Conservation (phyloP, 2,888 invertebrate species). For the Terebella lapidaria region DNA sequence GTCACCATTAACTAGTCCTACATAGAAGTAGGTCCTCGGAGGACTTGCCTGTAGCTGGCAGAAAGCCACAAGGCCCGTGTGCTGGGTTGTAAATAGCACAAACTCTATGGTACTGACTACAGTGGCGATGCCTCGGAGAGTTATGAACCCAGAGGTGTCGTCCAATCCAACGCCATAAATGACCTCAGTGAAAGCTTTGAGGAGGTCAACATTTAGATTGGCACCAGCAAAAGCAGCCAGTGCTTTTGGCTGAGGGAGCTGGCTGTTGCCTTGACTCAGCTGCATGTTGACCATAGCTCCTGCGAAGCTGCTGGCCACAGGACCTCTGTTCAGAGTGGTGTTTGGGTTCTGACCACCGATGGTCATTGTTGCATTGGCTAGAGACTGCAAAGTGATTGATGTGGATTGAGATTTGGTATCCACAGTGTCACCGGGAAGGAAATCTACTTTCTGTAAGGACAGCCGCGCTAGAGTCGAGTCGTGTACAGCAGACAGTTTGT, state of each 20-base stretch:
- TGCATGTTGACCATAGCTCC: constrained; percentile 18
- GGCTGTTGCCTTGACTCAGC: constrained; percentile 1
- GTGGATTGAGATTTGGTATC: not conserved
- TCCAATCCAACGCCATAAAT: not conserved
- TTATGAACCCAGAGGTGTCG: not conserved
- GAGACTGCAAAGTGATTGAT: not conserved
- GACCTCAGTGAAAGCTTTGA: not conserved
- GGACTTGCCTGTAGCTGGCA: constrained; percentile 9
- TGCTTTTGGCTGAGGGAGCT: not conserved
- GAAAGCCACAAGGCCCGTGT: constrained; percentile 25
- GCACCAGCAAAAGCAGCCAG: not conserved
- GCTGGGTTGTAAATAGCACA: constrained; percentile 22
- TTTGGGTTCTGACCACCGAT: constrained; percentile 23
- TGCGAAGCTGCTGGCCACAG: constrained; percentile 19
- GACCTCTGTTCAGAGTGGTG: constrained; percentile 14
- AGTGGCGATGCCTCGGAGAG: constrained; percentile 2
- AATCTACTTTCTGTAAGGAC: constrained; percentile 3
- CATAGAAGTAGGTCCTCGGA: constrained; percentile 22
- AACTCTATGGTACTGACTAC: constrained; percentile 13
- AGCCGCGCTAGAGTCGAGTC: constrained; percentile 17
- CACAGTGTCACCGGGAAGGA: not conserved
- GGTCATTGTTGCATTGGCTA: not conserved
- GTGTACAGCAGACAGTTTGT: constrained; percentile 24
- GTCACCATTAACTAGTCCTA: constrained; percentile 29
- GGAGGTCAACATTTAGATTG: not conserved